These are phyloP conservation scores for Drosophila novamexicana DNA, from an alignment of 1,140 invertebrate genomes.

Conservation along the genomic window DNA sequence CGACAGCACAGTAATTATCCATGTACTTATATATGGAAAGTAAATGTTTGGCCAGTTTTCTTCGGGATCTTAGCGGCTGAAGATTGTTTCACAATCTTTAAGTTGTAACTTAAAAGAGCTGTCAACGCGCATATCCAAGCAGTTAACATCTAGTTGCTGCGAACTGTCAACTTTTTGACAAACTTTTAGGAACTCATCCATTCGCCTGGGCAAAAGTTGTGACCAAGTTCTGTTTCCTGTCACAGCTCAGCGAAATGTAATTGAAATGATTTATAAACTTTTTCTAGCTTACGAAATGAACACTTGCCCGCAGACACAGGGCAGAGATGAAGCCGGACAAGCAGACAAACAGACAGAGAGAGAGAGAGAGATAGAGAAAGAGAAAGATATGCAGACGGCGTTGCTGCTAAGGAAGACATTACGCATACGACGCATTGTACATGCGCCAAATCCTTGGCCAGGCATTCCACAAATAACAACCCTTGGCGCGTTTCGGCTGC, in stretches of 20 bases:
- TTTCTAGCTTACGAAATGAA: constrained; percentile 53
- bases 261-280: constrained; percentile 82
- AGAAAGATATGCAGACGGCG: not conserved
- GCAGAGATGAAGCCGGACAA: constrained; percentile 20
- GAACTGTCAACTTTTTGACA: constrained; percentile 44
- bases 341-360: constrained; percentile 12
- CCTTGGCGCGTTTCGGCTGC: constrained; percentile 41
- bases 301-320: constrained; percentile 32
- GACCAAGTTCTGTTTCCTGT: constrained; percentile 72
- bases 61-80: not conserved
- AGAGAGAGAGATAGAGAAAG: too few relatives aligned
- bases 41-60: not conserved
- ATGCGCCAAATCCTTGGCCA: constrained; percentile 20
- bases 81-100: constrained; percentile 29
- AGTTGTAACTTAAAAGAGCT: constrained; percentile 34
- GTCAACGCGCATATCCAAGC: constrained; percentile 41
- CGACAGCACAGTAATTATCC: constrained; percentile 11
- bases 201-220: constrained; percentile 26
- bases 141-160: constrained; percentile 20
- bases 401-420: constrained; percentile 45
- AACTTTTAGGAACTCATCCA: constrained; percentile 52
- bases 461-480: constrained; percentile 23
- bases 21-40: not conserved
- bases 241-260: constrained; percentile 78
- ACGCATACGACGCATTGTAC: constrained; percentile 52